Percentiles rank a stretch among this genome's conserved stretches.
These are phyloP conservation scores for Eurystomus glaucurus DNA, from an alignment of 2,797 vertebrate genomes.

Conservation along the genomic window DNA sequence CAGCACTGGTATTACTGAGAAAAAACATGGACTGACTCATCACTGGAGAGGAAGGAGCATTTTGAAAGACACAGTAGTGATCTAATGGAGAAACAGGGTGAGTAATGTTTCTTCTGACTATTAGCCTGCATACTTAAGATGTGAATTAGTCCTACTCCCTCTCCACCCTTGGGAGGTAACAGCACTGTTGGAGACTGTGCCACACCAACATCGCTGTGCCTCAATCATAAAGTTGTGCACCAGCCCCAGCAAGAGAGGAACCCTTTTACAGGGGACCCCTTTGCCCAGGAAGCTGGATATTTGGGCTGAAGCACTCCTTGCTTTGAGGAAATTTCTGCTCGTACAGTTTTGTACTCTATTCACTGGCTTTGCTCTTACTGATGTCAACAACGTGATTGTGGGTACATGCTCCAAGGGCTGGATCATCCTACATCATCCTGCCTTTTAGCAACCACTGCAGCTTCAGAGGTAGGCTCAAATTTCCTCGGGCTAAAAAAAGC, in stretches of 20 bases:
- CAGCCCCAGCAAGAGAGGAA: background rate
- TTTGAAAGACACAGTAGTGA: background rate
- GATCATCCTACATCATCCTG: background rate
- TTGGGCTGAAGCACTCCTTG: background rate
- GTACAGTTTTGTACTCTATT: background rate
- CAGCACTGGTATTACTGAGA: background rate
- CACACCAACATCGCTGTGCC: accelerated
- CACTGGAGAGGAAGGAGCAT: background rate
- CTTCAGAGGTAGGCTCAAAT: accelerated
- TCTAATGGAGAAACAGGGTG: background rate
- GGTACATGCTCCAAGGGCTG: background rate
- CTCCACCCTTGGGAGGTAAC: background rate
- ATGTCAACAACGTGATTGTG: accelerated
- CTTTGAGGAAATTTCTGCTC: background rate
- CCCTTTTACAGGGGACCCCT: accelerated
- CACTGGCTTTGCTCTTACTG: background rate
- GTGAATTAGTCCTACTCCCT: background rate
- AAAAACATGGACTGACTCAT: background rate
- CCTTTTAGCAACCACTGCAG: background rate
- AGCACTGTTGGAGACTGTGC: background rate
- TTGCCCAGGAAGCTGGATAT: background rate
- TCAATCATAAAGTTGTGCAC: background rate
- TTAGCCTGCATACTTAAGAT: background rate
- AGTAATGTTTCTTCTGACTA: background rate
- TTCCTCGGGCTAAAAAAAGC: background rate